These are phyloP conservation scores for Nestor notabilis DNA, from an alignment of 2,113 vertebrate species.

Conservation along the genomic window DNA sequence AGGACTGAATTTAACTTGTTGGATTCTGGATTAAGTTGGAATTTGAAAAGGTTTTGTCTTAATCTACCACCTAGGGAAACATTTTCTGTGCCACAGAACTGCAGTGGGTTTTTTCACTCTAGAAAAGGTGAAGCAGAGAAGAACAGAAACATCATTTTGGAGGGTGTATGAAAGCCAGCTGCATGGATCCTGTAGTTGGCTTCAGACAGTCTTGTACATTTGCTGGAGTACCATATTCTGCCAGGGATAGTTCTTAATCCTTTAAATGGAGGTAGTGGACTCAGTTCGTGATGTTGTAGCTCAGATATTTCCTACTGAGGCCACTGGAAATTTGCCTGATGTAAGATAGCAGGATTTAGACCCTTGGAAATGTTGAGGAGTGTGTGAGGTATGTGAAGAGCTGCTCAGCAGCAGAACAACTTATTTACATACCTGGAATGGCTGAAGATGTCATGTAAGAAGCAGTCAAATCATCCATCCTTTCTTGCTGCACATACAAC, in stretches of 20 bases:
- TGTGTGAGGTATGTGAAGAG: not conserved
- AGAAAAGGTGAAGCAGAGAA: not conserved
- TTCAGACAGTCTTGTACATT: not conserved
- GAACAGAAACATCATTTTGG: not conserved
- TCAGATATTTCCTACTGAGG: not conserved
- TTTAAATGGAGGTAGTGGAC: constrained; percentile 52
- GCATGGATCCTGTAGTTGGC: not conserved
- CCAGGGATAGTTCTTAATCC: not conserved
- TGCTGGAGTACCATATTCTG: not conserved
- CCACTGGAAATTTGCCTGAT: not conserved
- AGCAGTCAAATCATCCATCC: not conserved
- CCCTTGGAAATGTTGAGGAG: not conserved
- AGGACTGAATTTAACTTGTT: not conserved
- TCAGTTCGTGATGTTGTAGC: constrained; percentile 9
- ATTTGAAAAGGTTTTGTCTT: not conserved
- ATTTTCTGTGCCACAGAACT: not conserved
- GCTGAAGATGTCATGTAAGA: not conserved
- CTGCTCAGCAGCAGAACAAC: not conserved
- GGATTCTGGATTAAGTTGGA: not conserved
- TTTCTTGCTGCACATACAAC: not conserved
- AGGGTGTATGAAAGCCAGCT: not conserved
- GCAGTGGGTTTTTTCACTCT: not conserved
- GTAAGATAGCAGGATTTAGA: not conserved
- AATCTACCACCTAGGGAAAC: not conserved
- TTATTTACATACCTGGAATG: not conserved